A percentile compares a stretch with the other conserved stretches of the same genome.
Conservation (phyloP, 1,140 invertebrate species). For the Heliconius himera region DNA sequence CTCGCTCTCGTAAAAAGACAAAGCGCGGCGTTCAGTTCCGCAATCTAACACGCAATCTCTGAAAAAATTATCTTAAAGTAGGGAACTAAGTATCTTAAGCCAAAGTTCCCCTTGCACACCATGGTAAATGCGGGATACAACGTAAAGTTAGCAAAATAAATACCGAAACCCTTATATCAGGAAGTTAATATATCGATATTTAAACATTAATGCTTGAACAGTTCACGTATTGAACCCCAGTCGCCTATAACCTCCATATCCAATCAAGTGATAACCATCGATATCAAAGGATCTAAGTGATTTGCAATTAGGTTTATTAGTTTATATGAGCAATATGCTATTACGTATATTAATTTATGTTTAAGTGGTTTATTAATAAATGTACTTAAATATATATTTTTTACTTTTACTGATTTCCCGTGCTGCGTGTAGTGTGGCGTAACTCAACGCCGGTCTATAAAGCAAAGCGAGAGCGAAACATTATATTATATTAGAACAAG, state of each 20-base stretch:
- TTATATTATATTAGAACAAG: no score
- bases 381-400: neutral
- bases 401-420: neutral
- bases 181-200: neutral
- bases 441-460: no score
- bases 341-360: neutral
- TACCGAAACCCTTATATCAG: neutral
- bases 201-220: neutral
- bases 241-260: neutral
- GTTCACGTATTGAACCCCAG: neutral
- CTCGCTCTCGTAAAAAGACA: no score
- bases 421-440: neutral
- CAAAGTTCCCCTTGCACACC: no score
- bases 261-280: neutral
- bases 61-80: no score
- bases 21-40: no score
- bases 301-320: conserved; percentile 1
- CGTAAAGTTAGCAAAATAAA: neutral
- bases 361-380: neutral
- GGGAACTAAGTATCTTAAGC: no score
- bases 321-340: neutral
- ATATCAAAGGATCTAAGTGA: neutral
- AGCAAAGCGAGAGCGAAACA: no score
- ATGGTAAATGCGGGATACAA: neutral
- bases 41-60: no score